These are phyloP conservation scores for Galeopsomyia nigrocyanea DNA, from an alignment of 2,888 invertebrate species.

Conservation along the genomic window DNA sequence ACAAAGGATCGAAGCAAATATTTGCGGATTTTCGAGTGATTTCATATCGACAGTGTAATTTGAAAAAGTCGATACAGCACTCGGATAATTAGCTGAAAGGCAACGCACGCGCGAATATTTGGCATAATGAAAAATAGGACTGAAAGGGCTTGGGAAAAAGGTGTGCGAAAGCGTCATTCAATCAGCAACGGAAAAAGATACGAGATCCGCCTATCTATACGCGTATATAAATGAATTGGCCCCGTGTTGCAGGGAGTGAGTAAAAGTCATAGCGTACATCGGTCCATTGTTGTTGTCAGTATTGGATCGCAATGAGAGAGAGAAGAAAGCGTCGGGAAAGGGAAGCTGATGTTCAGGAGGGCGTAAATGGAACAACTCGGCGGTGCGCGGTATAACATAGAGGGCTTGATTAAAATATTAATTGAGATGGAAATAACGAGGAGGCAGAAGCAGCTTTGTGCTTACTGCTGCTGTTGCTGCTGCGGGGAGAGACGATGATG, in stretches of 20 bases:
- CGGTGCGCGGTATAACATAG: conserved; percentile 53
- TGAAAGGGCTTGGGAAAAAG: too few species aligned
- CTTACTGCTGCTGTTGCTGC: background rate
- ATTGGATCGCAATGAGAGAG: conserved; percentile 43
- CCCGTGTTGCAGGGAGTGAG: background rate
- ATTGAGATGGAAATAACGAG: conserved; percentile 69
- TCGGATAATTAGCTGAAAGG: too few species aligned
- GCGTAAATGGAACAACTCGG: conserved; percentile 67
- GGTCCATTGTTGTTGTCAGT: conserved; percentile 36
- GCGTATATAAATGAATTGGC: conserved; percentile 10
- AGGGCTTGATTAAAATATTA: conserved; percentile 69
- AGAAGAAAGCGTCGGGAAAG: conserved; percentile 31
- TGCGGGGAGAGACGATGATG: conserved; percentile 13
- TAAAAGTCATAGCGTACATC: background rate
- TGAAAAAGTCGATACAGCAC: too few species aligned
- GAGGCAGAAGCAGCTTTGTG: conserved; percentile 22
- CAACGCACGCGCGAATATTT: too few species aligned
- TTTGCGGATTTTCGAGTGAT: too few species aligned
- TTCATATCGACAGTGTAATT: too few species aligned
- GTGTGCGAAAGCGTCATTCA: too few species aligned
- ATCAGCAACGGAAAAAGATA: too few species aligned
- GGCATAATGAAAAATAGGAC: too few species aligned
- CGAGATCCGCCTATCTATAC: background rate
- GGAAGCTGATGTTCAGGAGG: conserved; percentile 55
- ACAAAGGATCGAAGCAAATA: too few species aligned